Evolutionary conservation across 2,113 vertebrate genomes (phyloP), one percentile per base, ranked within the genome.

Genomic region (Formicarius rufipectus): DNA sequence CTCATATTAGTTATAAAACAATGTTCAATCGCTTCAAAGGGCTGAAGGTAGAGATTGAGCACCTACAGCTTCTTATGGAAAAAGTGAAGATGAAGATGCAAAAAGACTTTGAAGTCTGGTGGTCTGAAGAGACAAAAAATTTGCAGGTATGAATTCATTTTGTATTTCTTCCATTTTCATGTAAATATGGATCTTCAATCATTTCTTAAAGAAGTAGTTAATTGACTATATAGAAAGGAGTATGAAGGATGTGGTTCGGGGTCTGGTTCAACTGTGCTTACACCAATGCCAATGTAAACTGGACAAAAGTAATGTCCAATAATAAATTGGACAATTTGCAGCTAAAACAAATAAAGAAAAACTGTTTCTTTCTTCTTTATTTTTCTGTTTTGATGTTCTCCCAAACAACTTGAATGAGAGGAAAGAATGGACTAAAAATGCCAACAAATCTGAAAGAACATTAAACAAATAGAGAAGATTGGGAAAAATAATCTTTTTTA

Each of bases 71-170:
- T 92, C 97, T 99, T 91, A 91, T 98, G 97, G 98, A 99, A 86
- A 99, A 98, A 96, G 91, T 97, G 40, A 99, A 98, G 94, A 90
- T 99, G 96, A 99, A 99, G 79, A 94, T 99, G 81, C 98, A 98
- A 97, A 99, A 96, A 81, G 99, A 99, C 81, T 99, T 99, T 74
- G 97, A 99, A 82, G 96, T 96, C 83, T 99, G 99, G 99, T 99
- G 99, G 99, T 97, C 93, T 58, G 97, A 98, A 90, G 98, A 99
- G 89, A 71, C 98, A 59, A 85, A 68, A 35, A 96, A 76, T 40
- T 58, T 98, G 69, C 98, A 99, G 98, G 99, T 99, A 97, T 42
- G 24, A 42, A 85, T 49, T 39, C 0, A 30, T 12, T 28, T 84
- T 2, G 0, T 84, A 62, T 86, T 77, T 89, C n/a, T 87, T 92